Conservation (phyloP, 2,113 vertebrate genomes). For the Myodes glareolus region DNA sequence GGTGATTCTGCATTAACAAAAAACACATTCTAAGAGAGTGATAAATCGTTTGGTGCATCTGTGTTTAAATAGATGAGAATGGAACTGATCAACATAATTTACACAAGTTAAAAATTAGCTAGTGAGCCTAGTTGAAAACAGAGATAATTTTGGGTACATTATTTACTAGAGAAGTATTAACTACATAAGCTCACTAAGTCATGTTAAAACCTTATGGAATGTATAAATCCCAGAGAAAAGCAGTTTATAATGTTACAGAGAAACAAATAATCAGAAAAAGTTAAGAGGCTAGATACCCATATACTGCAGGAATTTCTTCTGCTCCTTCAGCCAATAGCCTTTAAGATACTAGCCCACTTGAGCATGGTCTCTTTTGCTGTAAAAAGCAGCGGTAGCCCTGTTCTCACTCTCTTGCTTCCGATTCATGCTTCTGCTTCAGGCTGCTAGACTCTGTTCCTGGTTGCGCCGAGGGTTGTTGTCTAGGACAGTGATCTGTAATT, state of each 20-base stretch:
- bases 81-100: neutral
- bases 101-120: neutral
- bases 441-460: too few relatives aligned
- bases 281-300: neutral
- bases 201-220: neutral
- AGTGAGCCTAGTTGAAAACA: neutral
- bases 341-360: too few relatives aligned
- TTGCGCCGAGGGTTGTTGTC: rapidly evolving
- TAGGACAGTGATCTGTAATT: too few relatives aligned
- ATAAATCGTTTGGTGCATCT: neutral
- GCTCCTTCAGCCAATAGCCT: too few relatives aligned
- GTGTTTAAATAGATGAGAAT: neutral
- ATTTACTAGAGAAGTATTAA: neutral
- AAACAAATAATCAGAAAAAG: neutral
- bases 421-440: too few relatives aligned
- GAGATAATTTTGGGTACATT: neutral
- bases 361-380: too few relatives aligned
- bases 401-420: too few relatives aligned
- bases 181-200: neutral
- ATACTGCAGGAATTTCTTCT: too few relatives aligned
- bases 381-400: too few relatives aligned
- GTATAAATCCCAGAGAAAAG: neutral
- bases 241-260: neutral
- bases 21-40: neutral
- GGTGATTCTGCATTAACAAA: neutral